phyloP scores from a whole-genome alignment of 2,888 invertebrate genomes.

The Lottia scabra region DNA sequence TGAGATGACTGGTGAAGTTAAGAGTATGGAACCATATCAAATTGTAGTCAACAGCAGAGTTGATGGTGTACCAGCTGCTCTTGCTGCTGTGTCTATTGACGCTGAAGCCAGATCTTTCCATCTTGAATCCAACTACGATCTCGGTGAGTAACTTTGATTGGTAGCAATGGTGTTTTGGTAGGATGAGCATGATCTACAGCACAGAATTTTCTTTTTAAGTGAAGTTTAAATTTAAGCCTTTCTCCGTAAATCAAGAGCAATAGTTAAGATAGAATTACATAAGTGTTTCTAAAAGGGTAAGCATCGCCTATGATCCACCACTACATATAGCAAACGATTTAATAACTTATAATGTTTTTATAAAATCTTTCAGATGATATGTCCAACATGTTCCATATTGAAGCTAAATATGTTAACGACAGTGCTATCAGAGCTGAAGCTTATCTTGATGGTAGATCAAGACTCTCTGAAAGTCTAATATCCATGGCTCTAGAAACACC shows the following conservation, averaged over 20 bases:
- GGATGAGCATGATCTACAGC: background rate
- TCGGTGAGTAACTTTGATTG: constrained; percentile 28
- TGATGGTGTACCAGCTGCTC: constrained; percentile 5
- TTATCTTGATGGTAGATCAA: constrained; percentile 35
- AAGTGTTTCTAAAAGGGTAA: too few relatives aligned
- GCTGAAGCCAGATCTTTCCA: constrained; percentile 15
- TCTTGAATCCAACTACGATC: constrained; percentile 37
- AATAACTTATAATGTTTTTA: too few relatives aligned
- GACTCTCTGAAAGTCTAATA: constrained; percentile 39
- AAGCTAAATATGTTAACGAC: constrained; percentile 45
- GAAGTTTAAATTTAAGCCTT: too few relatives aligned
- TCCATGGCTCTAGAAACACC: constrained; percentile 48
- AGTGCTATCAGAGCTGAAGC: constrained; percentile 44
- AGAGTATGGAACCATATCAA: constrained; percentile 31
- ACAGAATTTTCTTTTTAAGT: too few relatives aligned
- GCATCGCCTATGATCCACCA: too few relatives aligned
- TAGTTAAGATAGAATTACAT: too few relatives aligned
- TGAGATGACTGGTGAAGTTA: constrained; percentile 35
- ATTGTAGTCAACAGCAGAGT: background rate
- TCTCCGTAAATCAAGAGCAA: too few relatives aligned
- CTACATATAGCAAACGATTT: too few relatives aligned
- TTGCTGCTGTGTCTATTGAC: background rate
- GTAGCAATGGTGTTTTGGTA: background rate
- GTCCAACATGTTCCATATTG: constrained; percentile 42
- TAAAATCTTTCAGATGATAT: constrained; percentile 40